Conservation (phyloP, 2,888 invertebrate genomes). For the Bursaphelenchus okinawaensis region DNA sequence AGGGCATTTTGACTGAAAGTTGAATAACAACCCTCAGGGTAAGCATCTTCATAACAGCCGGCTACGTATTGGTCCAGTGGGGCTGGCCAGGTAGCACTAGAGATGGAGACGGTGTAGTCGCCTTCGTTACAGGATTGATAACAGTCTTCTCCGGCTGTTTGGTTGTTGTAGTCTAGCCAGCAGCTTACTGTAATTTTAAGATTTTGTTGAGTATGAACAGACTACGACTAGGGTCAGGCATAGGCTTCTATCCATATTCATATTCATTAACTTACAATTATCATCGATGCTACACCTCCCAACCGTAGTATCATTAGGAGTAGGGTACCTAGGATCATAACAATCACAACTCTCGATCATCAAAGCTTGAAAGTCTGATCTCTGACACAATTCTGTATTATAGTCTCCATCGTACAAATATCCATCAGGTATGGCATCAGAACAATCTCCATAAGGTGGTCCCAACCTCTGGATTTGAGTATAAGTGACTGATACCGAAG, state of each 20-base stretch:
- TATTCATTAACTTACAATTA: conserved; percentile 21
- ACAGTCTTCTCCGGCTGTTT: conserved; percentile 10
- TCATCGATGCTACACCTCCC: conserved; percentile 14
- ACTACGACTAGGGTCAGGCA: too few relatives aligned
- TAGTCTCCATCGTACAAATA: conserved; percentile 25
- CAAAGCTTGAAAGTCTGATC: conserved; percentile 15
- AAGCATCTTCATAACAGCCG: conserved; percentile 21
- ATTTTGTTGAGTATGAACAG: too few relatives aligned
- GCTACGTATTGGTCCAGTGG: conserved; percentile 5
- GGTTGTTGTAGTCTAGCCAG: conserved; percentile 18
- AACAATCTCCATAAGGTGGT: conserved; percentile 54
- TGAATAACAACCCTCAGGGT: conserved; percentile 11
- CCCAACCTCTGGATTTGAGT: conserved; percentile 43
- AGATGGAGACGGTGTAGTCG: conserved; percentile 20
- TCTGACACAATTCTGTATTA: conserved; percentile 28
- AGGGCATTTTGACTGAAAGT: conserved; percentile 15
- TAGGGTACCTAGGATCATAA: conserved; percentile 25
- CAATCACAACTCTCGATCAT: conserved; percentile 19
- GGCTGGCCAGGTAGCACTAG: conserved; percentile 22
- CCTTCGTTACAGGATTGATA: conserved; percentile 26
- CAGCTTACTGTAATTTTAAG: conserved; percentile 19
- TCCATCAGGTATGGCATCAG: conserved; percentile 22
- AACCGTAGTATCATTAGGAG: conserved; percentile 10
- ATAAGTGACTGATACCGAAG: conserved; percentile 53
- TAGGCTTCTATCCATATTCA: too few relatives aligned